Evolutionary conservation across 2,113 vertebrate genomes (phyloP), one percentile per base, ranked within the genome.

Genomic region (Gambusia affinis): DNA sequence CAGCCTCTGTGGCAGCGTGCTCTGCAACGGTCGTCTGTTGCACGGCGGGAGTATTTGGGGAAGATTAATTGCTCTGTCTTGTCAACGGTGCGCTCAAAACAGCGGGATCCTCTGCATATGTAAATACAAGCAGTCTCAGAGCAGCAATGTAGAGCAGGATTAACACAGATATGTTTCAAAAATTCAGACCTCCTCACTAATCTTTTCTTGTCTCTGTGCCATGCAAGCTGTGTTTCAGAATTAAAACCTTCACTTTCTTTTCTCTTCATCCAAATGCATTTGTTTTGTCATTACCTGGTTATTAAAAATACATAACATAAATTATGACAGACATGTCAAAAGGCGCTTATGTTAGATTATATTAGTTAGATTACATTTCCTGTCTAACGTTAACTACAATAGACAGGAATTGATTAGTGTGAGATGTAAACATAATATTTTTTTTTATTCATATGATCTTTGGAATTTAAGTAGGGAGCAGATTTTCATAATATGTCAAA

Each of bases 51-150:
- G 96, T 90, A 94, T 95, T 94, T 95, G 93, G 93, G 91, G 87
- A 94, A 98, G 97, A 98, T 97, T 98, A 97, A 99, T 97, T 96
- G 96, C 95, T 93, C 94, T 97, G 97, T 97, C 97, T 94, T 89
- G 92, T 83, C 87, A 94, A 94, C 90, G 0, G 94, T 95, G 95
- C 91, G 94, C 94, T 89, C 82, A 75, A 92, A 96, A 95, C 97
- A 92, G 96, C 95, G 30, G 96, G 98, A 96, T 93, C 93, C 96
- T 95, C 91, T 81, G 90, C 93, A 94, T 95, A 95, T 96, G 96
- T 95, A 95, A 96, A 98, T 94, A 95, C 88, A 94, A 94, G 95
- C 95, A 92, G 93, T 93, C 95, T 95, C 93, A 70, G 92, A 82
- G 74, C 95, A 94, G 92, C 90, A 92, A 94, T 79, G 94, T 87